These are phyloP conservation scores for Podargus strigoides DNA, from an alignment of 2,797 vertebrate genomes.

Conservation along the genomic window DNA sequence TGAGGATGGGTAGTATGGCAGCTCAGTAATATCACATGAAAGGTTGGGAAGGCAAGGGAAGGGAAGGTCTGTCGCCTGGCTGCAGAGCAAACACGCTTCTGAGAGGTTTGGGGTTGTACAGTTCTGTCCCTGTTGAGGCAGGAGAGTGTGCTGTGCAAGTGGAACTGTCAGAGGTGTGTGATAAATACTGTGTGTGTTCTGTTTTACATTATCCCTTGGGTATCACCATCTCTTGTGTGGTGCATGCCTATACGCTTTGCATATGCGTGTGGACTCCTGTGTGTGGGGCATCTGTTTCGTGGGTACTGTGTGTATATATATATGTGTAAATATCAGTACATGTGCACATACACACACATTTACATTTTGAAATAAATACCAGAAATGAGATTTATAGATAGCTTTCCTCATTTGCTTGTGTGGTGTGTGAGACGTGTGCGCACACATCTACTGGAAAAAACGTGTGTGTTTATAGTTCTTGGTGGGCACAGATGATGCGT, in stretches of 20 bases:
- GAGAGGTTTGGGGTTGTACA: not conserved
- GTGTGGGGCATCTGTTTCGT: slow-evolving; percentile 44
- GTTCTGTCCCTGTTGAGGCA: not conserved
- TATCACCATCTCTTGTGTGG: not conserved
- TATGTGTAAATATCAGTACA: slow-evolving; percentile 32
- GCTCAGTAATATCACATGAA: fast-evolving
- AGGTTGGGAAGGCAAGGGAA: not conserved
- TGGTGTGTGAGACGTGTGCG: slow-evolving; percentile 40
- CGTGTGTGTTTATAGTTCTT: slow-evolving; percentile 10
- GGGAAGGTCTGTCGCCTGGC: not conserved
- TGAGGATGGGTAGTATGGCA: not conserved
- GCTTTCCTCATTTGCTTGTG: not conserved
- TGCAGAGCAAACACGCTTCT: not conserved
- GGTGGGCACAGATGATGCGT: not conserved
- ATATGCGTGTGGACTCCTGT: not conserved
- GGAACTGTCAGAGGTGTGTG: not conserved
- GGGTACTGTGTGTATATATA: slow-evolving; percentile 36
- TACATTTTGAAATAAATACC: slow-evolving; percentile 36
- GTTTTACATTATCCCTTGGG: not conserved
- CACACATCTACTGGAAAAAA: not conserved
- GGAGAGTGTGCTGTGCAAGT: not conserved
- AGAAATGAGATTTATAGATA: slow-evolving; percentile 18
- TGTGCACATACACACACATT: slow-evolving; percentile 51
- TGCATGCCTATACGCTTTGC: not conserved
- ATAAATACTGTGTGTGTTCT: not conserved